These are phyloP conservation scores for Bacillus rossius DNA, from an alignment of 1,140 invertebrate genomes.

Conservation along the genomic window DNA sequence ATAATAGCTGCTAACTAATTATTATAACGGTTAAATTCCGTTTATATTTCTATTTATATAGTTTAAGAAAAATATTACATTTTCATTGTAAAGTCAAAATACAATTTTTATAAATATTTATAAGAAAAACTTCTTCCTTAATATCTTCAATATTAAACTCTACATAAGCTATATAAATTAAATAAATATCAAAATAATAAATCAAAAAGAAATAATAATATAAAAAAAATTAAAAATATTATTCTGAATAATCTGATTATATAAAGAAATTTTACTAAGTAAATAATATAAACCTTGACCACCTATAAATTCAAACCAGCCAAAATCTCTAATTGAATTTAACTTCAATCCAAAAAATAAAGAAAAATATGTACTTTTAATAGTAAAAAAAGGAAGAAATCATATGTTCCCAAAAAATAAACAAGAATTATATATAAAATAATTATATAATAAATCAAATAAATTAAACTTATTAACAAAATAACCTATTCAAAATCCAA, in stretches of 20 bases:
- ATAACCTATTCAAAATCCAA: conserved; percentile 1
- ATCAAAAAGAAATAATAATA: too few relatives aligned
- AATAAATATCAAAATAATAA: conserved; percentile 8
- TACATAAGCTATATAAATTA: conserved; percentile 53
- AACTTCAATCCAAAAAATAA: conserved; percentile 30
- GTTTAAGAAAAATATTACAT: conserved; percentile 50
- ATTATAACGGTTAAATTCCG: conserved; percentile 44
- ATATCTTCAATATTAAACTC: conserved; percentile 55
- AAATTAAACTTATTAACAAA: neutral
- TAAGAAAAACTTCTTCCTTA: conserved; percentile 39
- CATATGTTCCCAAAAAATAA: conserved; percentile 33
- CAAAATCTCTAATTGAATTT: conserved; percentile 40
- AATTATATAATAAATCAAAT: neutral
- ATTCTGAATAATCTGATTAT: conserved; percentile 34
- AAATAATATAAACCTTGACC: conserved; percentile 35
- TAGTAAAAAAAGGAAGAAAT: conserved; percentile 42
- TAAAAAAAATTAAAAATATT: conserved; percentile 45
- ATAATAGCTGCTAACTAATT: conserved; percentile 31
- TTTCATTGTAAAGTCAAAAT: conserved; percentile 51
- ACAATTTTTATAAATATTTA: conserved; percentile 28
- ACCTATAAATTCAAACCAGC: conserved; percentile 44
- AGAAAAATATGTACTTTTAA: conserved; percentile 29
- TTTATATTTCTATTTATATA: conserved; percentile 50
- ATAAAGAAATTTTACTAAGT: conserved; percentile 32
- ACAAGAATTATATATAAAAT: conserved; percentile 5